Base-by-base conservation (phyloP, 2,113 vertebrate genomes). In the Neolamprologus caudopunctatus region DNA sequence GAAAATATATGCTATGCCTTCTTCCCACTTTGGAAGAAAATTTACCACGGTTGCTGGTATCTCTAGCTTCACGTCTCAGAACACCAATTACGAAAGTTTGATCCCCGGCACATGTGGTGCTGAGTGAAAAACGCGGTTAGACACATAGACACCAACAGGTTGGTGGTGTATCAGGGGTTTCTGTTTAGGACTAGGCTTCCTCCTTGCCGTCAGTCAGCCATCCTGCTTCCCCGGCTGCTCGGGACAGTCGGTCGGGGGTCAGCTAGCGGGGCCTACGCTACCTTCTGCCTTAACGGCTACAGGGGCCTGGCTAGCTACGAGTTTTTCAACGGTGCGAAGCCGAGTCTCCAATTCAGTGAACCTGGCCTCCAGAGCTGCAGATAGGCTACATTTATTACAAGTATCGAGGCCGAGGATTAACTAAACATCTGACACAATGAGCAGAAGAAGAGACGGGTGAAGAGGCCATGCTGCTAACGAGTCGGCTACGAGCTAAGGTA, bases 71-170 rank as follows among this genome's bases (percentile, higher is more conserved):
- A 28, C 13, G 13, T 57, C 13, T 57, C 12, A 57, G 24, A 9
- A 28, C 24, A 16, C 55, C 55, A 57, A 8, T 57, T 57, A 31
- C 1, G 8, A 33, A 0, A 33, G 1, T 33, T 33, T 61, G 8
- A 33, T 33, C 57, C 8, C 16, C 9, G 3, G 57, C 57, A 4
- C 1, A 1, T 61, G 57, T 0, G 26, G 28, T 9, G 8, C 26
- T 2, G 26, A 61, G 5, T 17, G 57, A 31, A 33, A 61, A 61
- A 61, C 5, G 3, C 5, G 9, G 28, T 61, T 33, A 19, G 16
- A 61, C 16, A 58, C 13, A 57, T 9, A 16, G 24, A 61, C 5
- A 61, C 28, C 5, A 57, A 57, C 12, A 57, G 54, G 54, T 2
- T 28, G 26, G 26, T 61, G 28, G 14, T 31, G 14, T 61, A 31